Evolutionary conservation across 2,113 vertebrate genomes (phyloP), one percentile per base, ranked within the genome.

Genomic region (Cettia cetti): DNA sequence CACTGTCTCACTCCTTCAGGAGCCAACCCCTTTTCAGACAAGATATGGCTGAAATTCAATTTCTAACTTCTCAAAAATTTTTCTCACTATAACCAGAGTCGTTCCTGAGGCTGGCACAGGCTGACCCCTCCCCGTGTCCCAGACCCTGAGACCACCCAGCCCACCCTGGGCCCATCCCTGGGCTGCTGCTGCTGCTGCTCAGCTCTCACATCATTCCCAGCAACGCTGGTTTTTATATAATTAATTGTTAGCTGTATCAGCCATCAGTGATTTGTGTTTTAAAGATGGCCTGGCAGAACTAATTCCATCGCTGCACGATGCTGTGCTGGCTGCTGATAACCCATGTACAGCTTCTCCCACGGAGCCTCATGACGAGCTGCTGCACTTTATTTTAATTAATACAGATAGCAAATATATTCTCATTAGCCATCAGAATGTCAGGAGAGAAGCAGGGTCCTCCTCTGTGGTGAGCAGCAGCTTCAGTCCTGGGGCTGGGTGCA

Each of bases 351-450:
- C 40, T 47, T 84, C 95, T 93, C 96, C 86, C 96, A 84, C 5
- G 0, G 75, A 74, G 91, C 95, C 86, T 71, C 68, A 40, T 27
- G 71, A 95, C 0, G 37, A 97, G 95, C 65, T 9, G 5, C 65
- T 37, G 68, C 86, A 45, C 91, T 96, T 96, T 89, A 70, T 69
- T 95, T 89, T 96, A 96, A 97, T 97, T 97, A 97, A 97, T 77
- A 92, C 77, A 45, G 95, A 89, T 85, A 96, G 72, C 54, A 87
- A 82, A 91, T 90, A 21, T 65, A 49, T 92, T 97, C 95, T 83
- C 88, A 93, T 95, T 94, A 91, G 86, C 88, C 52, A 15, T 60
- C 50, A 47, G 82, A 28, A 57, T 22, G 91, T 33, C 82, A 63
- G 68, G 59, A 59, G 28, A 60, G 94, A 60, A 85, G 79, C 72